A percentile compares a stretch with the other conserved stretches of the same genome.
Evolutionary conservation across 2,797 vertebrate genomes (phyloP).

Genomic region (Sciurus carolinensis): DNA sequence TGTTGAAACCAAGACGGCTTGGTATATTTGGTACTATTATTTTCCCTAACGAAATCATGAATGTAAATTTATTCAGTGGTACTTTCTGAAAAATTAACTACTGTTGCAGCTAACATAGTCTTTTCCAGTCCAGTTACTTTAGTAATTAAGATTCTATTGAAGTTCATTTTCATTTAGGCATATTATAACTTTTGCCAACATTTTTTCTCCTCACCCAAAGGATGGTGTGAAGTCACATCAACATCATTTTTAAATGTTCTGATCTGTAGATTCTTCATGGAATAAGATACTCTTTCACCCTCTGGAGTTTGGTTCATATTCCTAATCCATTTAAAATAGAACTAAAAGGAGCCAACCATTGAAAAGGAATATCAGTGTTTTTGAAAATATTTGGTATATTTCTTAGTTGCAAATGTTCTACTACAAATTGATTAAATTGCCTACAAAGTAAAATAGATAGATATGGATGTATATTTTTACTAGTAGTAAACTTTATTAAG

Average conservation of each 20-base stretch:
- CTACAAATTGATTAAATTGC: conserved; percentile 33
- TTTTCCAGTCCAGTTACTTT: conserved; percentile 74
- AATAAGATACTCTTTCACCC: conserved; percentile 31
- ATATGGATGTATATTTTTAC: not conserved
- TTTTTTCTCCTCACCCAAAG: conserved; percentile 74
- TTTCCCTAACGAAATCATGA: conserved; percentile 80
- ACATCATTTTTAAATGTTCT: conserved; percentile 48
- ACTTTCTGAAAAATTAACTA: conserved; percentile 87
- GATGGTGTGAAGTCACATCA: conserved; percentile 77
- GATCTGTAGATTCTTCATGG: conserved; percentile 57
- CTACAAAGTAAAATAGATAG: conserved; percentile 34
- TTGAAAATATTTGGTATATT: conserved; percentile 20
- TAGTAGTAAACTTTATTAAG: conserved; percentile 44
- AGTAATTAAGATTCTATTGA: conserved; percentile 81
- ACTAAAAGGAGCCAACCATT: not conserved
- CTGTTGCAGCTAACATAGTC: conserved; percentile 79
- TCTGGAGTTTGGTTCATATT: not conserved
- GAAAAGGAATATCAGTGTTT: not conserved
- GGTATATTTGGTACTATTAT: conserved; percentile 68
- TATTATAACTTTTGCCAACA: conserved; percentile 77
- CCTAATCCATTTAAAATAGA: conserved; percentile 37
- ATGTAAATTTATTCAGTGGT: conserved; percentile 87
- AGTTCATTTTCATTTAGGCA: conserved; percentile 74
- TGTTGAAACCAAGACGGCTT: conserved; percentile 77
- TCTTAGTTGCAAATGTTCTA: not conserved